These are phyloP conservation scores for Nesometra sesokonis DNA, from an alignment of 35 echinoderm and acorn worm species.

Conservation along the genomic window DNA sequence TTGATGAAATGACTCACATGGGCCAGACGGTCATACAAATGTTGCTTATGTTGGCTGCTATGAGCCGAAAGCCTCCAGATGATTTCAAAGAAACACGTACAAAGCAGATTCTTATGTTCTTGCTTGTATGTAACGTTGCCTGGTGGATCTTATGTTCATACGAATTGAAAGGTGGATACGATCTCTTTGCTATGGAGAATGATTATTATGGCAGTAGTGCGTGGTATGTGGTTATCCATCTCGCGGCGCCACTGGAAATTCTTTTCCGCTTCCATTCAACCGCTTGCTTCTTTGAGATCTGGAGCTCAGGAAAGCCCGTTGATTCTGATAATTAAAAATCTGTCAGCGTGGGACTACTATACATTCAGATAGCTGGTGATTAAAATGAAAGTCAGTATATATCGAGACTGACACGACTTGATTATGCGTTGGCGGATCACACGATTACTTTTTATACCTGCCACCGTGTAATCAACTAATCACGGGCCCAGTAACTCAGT, in stretches of 20 bases:
- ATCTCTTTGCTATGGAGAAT: conserved; percentile 76
- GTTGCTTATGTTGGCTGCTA: conserved; percentile 73
- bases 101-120: conserved; percentile 92
- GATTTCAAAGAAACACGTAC: conserved; percentile 78
- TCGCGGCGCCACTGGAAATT: conserved; percentile 80
- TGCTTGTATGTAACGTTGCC: conserved; percentile 79
- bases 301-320: conserved; percentile 55
- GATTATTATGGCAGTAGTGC: conserved; percentile 75
- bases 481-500: too few relatives aligned
- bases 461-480: too few relatives aligned
- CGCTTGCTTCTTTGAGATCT: conserved; percentile 89
- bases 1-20: conserved; percentile 73
- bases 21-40: conserved; percentile 75
- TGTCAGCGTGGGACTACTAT: too few relatives aligned
- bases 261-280: conserved; percentile 95
- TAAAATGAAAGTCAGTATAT: too few relatives aligned
- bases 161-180: conserved; percentile 93
- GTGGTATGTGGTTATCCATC: conserved; percentile 90
- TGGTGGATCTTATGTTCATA: conserved; percentile 91
- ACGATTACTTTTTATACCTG: too few relatives aligned
- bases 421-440: too few relatives aligned
- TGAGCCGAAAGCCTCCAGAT: conserved; percentile 74
- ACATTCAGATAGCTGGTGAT: too few relatives aligned
- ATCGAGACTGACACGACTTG: too few relatives aligned
- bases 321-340: neutral